Evolutionary conservation across 2,113 vertebrate species (phyloP).

Genomic region (Ochotona curzoniae): DNA sequence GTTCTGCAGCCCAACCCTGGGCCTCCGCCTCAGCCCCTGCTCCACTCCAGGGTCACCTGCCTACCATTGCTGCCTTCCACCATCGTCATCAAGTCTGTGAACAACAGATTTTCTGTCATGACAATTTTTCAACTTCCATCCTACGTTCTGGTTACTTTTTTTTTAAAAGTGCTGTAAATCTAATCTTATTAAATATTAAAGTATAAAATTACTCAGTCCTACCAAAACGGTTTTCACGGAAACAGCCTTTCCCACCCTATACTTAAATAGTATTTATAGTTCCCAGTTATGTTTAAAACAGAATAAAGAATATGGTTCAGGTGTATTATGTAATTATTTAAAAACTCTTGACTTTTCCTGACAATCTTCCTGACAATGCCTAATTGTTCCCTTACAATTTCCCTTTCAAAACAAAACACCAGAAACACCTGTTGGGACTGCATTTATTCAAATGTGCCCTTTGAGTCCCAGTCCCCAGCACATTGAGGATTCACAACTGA

Average conservation of each 20-base stretch:
- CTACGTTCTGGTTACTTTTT: not conserved
- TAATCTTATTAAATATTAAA: slow-evolving; percentile 60
- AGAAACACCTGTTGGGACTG: slow-evolving; percentile 74
- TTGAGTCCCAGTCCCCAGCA: not conserved
- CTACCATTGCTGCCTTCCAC: not conserved
- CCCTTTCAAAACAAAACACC: slow-evolving; percentile 77
- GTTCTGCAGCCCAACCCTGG: not conserved
- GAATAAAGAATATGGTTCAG: slow-evolving; percentile 42
- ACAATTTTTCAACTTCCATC: slow-evolving; percentile 7
- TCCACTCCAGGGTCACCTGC: not conserved
- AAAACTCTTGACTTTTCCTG: slow-evolving; percentile 65
- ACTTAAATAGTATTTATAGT: slow-evolving; percentile 45
- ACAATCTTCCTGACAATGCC: slow-evolving; percentile 66
- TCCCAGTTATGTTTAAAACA: slow-evolving; percentile 61
- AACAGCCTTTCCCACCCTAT: slow-evolving; percentile 46
- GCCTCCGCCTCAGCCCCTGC: not conserved
- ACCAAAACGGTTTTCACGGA: slow-evolving; percentile 37
- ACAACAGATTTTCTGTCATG: not conserved
- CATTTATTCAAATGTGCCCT: slow-evolving; percentile 64
- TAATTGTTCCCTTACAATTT: slow-evolving; percentile 77
- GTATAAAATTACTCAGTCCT: slow-evolving; percentile 45
- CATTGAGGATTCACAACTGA: slow-evolving; percentile 1
- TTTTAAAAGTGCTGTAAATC: not conserved
- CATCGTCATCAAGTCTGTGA: not conserved
- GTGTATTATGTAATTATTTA: slow-evolving; percentile 68